These are phyloP conservation scores for Petromus typicus DNA, from an alignment of 2,113 vertebrate genomes.

Conservation along the genomic window DNA sequence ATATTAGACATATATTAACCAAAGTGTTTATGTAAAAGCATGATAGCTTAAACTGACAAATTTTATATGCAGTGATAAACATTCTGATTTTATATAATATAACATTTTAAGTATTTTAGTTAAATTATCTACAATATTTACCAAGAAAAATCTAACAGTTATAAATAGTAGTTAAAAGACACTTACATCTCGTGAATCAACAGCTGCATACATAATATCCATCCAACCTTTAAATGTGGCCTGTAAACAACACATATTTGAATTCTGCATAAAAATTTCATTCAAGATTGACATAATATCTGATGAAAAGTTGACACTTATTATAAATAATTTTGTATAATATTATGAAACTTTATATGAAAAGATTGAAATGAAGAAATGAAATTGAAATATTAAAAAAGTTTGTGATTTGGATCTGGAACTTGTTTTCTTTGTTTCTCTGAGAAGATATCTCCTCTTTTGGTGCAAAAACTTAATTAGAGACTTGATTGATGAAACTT, in stretches of 20 bases:
- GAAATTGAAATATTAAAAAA: slow-evolving; percentile 7
- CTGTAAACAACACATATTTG: slow-evolving; percentile 85
- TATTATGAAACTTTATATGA: slow-evolving; percentile 25
- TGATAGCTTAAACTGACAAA: neutral
- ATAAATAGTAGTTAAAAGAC: slow-evolving; percentile 25
- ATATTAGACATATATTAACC: neutral
- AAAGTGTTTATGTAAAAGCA: neutral
- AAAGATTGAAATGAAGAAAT: slow-evolving; percentile 11
- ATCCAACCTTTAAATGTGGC: slow-evolving; percentile 99
- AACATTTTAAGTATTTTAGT: slow-evolving; percentile 9
- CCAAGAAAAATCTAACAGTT: slow-evolving; percentile 47
- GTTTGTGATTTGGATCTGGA: slow-evolving; percentile 35
- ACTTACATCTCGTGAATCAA: slow-evolving; percentile 93
- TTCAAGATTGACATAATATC: neutral
- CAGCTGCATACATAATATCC: slow-evolving; percentile 98
- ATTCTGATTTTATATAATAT: neutral
- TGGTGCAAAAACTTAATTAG: slow-evolving; percentile 24
- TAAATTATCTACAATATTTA: slow-evolving; percentile 36
- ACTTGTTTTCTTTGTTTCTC: neutral
- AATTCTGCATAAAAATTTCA: slow-evolving; percentile 50
- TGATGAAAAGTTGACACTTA: slow-evolving; percentile 15
- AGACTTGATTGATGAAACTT: slow-evolving; percentile 26
- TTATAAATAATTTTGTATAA: slow-evolving; percentile 51
- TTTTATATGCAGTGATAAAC: neutral
- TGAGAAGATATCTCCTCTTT: neutral